Conservation (phyloP, 2,888 invertebrate species). For the Chloroclystis v-ata region DNA sequence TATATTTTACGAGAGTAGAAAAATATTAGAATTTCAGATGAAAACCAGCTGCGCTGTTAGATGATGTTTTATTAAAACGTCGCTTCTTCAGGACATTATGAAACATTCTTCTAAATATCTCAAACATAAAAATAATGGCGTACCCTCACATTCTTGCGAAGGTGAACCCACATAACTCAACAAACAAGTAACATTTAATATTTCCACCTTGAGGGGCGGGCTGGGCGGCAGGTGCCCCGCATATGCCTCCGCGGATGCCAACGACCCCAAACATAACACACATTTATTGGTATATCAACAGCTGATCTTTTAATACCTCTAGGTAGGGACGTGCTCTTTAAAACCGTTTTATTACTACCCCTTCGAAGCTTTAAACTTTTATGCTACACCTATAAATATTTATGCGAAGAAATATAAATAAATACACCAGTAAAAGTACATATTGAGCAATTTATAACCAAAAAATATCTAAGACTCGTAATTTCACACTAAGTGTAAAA, state of each 20-base stretch:
- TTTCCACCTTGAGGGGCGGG: conserved; percentile 56
- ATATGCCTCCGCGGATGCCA: conserved; percentile 72
- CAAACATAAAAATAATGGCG: conserved; percentile 27
- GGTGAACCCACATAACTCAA: conserved; percentile 49
- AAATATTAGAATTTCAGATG: neutral
- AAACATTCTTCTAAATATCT: conserved; percentile 18
- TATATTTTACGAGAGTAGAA: neutral
- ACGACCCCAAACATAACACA: conserved; percentile 48
- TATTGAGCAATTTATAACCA: too few species aligned
- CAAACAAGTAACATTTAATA: conserved; percentile 73
- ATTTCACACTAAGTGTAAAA: neutral
- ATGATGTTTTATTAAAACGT: conserved; percentile 2
- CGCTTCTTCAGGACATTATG: neutral
- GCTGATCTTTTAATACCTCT: conserved; percentile 43
- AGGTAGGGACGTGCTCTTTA: conserved; percentile 26
- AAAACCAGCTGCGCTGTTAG: neutral
- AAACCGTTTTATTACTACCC: conserved; percentile 26
- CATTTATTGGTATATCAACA: conserved; percentile 35
- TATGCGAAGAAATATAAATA: conserved; percentile 6
- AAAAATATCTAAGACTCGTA: too few species aligned
- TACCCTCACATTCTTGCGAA: conserved; percentile 29
- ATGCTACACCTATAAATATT: conserved; percentile 21
- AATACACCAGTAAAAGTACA: neutral
- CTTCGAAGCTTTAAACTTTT: conserved; percentile 23
- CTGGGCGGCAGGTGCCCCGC: conserved; percentile 68